Conservation (phyloP, 2,113 vertebrate genomes). For the Hystrix brachyura region DNA sequence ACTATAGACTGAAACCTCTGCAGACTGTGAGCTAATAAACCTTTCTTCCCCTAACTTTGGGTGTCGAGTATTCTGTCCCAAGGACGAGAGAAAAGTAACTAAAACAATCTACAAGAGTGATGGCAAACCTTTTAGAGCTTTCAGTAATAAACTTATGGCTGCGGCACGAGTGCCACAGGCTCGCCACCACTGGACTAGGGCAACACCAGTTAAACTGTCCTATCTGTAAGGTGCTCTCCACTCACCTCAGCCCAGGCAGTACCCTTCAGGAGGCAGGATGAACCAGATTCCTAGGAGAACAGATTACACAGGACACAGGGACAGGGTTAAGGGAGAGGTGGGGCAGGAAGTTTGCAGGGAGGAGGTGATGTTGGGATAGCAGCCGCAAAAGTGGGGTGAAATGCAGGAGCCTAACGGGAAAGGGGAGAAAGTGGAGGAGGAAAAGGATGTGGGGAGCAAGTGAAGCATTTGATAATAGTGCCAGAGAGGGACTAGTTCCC, state of each 20-base stretch:
- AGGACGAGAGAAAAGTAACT: too few relatives aligned
- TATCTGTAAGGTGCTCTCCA: not conserved
- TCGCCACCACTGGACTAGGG: not conserved
- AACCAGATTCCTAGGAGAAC: not conserved
- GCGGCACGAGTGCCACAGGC: not conserved
- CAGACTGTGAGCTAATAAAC: too few relatives aligned
- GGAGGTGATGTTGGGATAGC: not conserved
- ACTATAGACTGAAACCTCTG: too few relatives aligned
- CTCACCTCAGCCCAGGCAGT: not conserved
- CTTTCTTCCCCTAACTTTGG: too few relatives aligned
- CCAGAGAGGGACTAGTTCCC: not conserved
- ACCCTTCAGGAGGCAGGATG: not conserved
- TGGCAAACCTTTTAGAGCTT: not conserved
- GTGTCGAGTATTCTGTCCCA: too few relatives aligned
- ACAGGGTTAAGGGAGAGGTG: not conserved
- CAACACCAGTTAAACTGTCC: not conserved
- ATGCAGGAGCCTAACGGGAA: not conserved
- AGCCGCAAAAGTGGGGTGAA: not conserved
- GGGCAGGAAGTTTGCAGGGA: not conserved
- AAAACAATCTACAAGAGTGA: not conserved
- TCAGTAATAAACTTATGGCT: not conserved
- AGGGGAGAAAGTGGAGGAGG: not conserved
- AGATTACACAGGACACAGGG: not conserved
- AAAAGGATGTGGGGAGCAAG: not conserved
- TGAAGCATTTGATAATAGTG: not conserved